Conservation (phyloP, 2,797 vertebrate genomes). For the Bovichtus variegatus region DNA sequence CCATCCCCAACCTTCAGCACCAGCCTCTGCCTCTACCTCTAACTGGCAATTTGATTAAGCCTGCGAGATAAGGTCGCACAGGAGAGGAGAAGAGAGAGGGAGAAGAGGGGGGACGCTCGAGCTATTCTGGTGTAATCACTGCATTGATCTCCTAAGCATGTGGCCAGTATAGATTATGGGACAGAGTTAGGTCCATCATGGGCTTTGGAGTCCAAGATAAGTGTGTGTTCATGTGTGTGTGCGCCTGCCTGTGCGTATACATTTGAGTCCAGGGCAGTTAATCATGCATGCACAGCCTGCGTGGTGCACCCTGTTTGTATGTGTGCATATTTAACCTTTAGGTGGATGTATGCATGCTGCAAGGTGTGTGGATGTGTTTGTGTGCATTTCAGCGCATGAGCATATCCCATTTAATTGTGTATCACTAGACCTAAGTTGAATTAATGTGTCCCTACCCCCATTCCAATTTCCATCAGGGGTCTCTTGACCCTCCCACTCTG, state of each 20-base stretch:
- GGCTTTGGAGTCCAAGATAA: slow-evolving; percentile 62
- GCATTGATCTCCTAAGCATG: slow-evolving; percentile 79
- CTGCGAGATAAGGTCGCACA: slow-evolving; percentile 74
- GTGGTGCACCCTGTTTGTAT: slow-evolving; percentile 24
- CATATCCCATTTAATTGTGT: slow-evolving; percentile 46
- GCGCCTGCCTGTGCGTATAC: neutral
- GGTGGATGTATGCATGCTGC: slow-evolving; percentile 35
- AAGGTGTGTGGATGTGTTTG: slow-evolving; percentile 27
- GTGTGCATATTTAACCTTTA: slow-evolving; percentile 51
- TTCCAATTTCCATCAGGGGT: slow-evolving; percentile 75
- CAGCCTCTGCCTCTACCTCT: slow-evolving; percentile 64
- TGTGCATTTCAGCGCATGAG: slow-evolving; percentile 15
- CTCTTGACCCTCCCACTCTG: slow-evolving; percentile 82
- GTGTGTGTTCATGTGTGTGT: slow-evolving; percentile 10
- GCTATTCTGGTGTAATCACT: slow-evolving; percentile 74
- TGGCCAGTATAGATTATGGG: slow-evolving; percentile 76
- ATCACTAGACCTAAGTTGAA: slow-evolving; percentile 68
- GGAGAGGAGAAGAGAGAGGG: slow-evolving; percentile 34
- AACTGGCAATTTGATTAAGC: slow-evolving; percentile 83
- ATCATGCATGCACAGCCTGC: slow-evolving; percentile 50
- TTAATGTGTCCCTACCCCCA: slow-evolving; percentile 74
- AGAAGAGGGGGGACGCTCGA: slow-evolving; percentile 22
- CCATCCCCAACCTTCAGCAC: slow-evolving; percentile 66
- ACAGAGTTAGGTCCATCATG: slow-evolving; percentile 62
- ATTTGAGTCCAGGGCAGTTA: slow-evolving; percentile 42